A percentile compares a stretch with the other conserved stretches of the same genome.
These are phyloP conservation scores for Stictocephala bisonia DNA, from an alignment of 2,888 invertebrate species.

Conservation along the genomic window DNA sequence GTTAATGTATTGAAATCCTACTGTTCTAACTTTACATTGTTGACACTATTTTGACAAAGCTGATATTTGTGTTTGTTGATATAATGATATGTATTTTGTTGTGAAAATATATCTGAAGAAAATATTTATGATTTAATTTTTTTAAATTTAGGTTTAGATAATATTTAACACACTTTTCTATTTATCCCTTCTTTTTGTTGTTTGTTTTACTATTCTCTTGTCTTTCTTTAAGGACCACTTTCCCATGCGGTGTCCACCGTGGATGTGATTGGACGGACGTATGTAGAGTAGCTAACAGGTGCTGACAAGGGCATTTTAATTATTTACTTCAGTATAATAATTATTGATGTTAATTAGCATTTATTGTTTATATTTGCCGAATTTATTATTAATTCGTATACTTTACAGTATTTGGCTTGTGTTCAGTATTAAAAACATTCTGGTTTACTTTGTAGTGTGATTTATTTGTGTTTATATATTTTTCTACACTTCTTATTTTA, in stretches of 20 bases:
- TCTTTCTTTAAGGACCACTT: no score
- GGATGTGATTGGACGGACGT: conserved; percentile 12
- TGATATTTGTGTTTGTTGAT: no score
- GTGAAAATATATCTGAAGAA: no score
- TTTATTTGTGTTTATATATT: conserved; percentile 17
- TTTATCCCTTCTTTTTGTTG: no score
- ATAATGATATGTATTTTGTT: no score
- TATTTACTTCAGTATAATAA: conserved; percentile 19
- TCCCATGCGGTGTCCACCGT: no score
- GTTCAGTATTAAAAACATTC: conserved; percentile 7
- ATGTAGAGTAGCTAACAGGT: conserved; percentile 3
- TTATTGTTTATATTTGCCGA: not conserved
- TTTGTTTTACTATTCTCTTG: no score
- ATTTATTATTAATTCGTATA: conserved; percentile 22
- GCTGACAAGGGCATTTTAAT: conserved; percentile 27
- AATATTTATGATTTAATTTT: no score
- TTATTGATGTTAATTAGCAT: not conserved
- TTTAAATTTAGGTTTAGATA: no score
- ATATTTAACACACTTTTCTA: no score
- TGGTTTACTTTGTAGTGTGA: not conserved
- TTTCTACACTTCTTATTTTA: conserved; percentile 30
- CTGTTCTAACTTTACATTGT: conserved; percentile 25
- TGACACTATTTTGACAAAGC: no score
- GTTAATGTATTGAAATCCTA: conserved; percentile 32
- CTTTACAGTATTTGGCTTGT: not conserved